Evolutionary conservation across 2,113 vertebrate species (phyloP).

Genomic region (Ceratotherium simum): DNA sequence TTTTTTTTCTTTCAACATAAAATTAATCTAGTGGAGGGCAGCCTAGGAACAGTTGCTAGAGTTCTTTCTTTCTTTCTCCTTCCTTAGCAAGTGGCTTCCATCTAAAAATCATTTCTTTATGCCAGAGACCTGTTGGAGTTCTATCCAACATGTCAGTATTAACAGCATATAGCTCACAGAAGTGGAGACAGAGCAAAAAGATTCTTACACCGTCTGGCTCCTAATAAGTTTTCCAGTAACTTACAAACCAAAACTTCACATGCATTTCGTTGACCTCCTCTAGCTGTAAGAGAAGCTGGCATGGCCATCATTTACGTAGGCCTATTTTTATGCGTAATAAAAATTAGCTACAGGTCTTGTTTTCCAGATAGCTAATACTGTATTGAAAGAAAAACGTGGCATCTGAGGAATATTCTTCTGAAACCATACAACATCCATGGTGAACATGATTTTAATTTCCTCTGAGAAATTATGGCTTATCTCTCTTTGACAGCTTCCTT

Average conservation of each 20-base stretch:
- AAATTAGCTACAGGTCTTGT: background rate
- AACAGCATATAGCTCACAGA: background rate
- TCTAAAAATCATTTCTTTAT: background rate
- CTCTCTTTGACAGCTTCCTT: background rate
- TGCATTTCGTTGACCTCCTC: background rate
- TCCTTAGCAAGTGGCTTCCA: background rate
- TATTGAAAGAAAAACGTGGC: background rate
- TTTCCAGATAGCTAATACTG: background rate
- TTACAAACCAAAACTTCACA: background rate
- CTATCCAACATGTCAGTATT: background rate
- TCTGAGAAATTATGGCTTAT: background rate
- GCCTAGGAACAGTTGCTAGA: fast-evolving
- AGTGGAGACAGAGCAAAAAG: background rate
- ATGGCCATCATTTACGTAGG: background rate
- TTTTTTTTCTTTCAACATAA: background rate
- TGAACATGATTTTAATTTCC: background rate
- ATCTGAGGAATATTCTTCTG: background rate
- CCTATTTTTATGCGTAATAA: background rate
- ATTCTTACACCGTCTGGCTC: fast-evolving
- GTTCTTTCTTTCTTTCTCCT: background rate
- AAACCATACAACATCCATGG: background rate
- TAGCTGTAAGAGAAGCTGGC: background rate
- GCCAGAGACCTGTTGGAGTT: background rate
- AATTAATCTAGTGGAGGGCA: background rate
- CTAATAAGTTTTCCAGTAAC: background rate